A percentile compares a stretch with the other conserved stretches of the same genome.
phyloP scores from a whole-genome alignment of 2,113 vertebrate genomes.

The Laterallus jamaicensis region DNA sequence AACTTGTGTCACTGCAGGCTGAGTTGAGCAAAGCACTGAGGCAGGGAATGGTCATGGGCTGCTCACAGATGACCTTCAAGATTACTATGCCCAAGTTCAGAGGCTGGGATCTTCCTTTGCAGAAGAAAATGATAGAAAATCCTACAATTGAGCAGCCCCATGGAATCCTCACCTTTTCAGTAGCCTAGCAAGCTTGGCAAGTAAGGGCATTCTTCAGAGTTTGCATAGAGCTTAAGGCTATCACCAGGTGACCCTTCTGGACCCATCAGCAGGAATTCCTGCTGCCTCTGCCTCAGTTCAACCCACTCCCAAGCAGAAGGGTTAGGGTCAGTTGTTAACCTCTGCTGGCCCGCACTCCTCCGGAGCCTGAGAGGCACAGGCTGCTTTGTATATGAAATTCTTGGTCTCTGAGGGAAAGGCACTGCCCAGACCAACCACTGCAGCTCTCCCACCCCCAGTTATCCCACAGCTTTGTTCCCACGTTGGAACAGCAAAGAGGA shows the following conservation, averaged over 20 bases:
- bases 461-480: slow-evolving; percentile 64
- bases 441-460: slow-evolving; percentile 60
- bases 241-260: background rate
- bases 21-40: background rate
- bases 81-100: background rate
- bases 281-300: background rate
- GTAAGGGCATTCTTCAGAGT: background rate
- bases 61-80: background rate
- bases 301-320: background rate
- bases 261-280: background rate
- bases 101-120: background rate
- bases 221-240: background rate
- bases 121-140: background rate
- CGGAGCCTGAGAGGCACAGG: background rate
- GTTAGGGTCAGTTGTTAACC: background rate
- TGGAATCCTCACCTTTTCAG: background rate
- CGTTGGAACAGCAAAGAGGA: background rate
- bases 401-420: slow-evolving; percentile 25
- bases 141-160: background rate
- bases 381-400: background rate
- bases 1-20: slow-evolving; percentile 12
- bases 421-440: background rate
- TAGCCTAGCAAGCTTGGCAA: background rate
- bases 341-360: background rate
- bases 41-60: background rate